Base-by-base conservation (phyloP, 1,140 invertebrate species). In the Thaumetopoea pityocampa region DNA sequence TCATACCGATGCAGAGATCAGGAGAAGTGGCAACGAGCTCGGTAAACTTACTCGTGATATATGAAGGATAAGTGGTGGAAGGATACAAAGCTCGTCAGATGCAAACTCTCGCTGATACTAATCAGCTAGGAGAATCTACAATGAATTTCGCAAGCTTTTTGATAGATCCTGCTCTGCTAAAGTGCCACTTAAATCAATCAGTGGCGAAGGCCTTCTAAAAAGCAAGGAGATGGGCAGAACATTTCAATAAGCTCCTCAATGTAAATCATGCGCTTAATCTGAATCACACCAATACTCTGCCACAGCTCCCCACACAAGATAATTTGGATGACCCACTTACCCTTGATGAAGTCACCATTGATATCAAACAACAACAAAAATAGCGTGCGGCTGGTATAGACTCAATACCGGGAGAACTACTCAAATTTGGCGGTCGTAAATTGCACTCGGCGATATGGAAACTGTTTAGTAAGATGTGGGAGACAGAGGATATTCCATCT, bases 11-110 rank as follows among this genome's bases (percentile, higher is more conserved):
- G 32, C 23, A 4, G 19, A 9, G 16, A 44, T 61, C 4, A 50
- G 30, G 30, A 9, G 23, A 1, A 61, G 57, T 33, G 40, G 19
- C 4, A n/a, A 2, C 3, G 30, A 46, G 5, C 17, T 60, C 3
- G 30, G 45, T 6, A 47, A 32, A 10, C 32, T 35, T 6, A 43
- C 42, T 26, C 20, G 49, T 17, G 14, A n/a, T n/a, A 40, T 5
- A 12, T 30, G 7, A 61, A 53, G 41, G 49, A 53, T 5, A 50
- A 41, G 15, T 61, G 53, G 49, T 59, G 60, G 55, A 19, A 14
- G 14, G 38, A n/a, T n/a, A 53, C 1, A 56, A 51, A 29, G 37
- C 46, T 14, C 4, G 20, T 1, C 28, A 49, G 5, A 51, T 57
- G 6, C 43, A 57, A 23, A 37, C 28, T 48, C 43, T 64, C 3